phyloP scores from a whole-genome alignment of 1,140 invertebrate species.

The Acyrthosiphon pisum region DNA sequence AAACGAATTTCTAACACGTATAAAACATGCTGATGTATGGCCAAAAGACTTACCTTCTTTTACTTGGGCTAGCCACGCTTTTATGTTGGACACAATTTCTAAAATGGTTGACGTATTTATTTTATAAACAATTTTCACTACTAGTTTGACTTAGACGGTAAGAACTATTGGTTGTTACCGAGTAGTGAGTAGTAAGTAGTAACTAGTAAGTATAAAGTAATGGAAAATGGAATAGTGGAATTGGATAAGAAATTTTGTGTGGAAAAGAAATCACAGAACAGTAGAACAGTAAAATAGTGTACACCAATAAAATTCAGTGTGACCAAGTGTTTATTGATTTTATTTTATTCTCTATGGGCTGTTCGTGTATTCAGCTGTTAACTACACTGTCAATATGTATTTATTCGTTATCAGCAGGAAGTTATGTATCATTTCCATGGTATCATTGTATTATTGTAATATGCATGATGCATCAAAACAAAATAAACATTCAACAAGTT shows the following conservation, averaged over 20 bases:
- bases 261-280: slow-evolving; percentile 23
- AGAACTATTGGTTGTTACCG: background rate
- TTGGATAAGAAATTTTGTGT: slow-evolving; percentile 42
- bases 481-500: slow-evolving; percentile 55
- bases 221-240: background rate
- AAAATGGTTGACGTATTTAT: background rate
- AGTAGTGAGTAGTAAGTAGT: too few species aligned
- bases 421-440: background rate
- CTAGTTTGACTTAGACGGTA: background rate
- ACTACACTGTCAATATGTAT: background rate
- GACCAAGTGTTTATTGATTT: slow-evolving; percentile 23
- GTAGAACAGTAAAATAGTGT: background rate
- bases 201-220: background rate
- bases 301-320: slow-evolving; percentile 20
- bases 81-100: slow-evolving; percentile 32
- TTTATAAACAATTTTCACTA: background rate
- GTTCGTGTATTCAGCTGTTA: too few species aligned
- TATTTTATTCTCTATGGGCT: background rate
- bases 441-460: background rate
- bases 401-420: slow-evolving; percentile 16
- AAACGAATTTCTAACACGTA: background rate
- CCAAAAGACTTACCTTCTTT: slow-evolving; percentile 39
- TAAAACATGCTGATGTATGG: background rate
- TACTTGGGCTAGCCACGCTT: slow-evolving; percentile 57
- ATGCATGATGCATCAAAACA: background rate